Percentiles rank a stretch among this genome's conserved stretches.
phyloP scores from a whole-genome alignment of 2,113 vertebrate species.

The Geococcyx californianus region DNA sequence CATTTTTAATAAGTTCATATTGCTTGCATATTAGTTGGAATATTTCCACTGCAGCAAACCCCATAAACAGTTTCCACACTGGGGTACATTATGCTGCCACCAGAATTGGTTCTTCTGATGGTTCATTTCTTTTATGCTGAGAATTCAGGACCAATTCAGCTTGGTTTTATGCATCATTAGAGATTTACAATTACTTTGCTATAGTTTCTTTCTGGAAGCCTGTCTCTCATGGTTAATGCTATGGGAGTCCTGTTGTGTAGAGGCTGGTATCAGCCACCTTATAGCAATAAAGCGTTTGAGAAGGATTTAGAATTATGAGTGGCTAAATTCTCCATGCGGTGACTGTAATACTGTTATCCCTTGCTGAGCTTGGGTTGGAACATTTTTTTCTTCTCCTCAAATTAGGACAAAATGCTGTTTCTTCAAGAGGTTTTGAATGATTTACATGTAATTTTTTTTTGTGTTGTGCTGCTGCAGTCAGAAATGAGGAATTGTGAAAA shows the following conservation, averaged over 20 bases:
- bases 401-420: conserved; percentile 7
- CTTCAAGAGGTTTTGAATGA: conserved; percentile 30
- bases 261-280: conserved; percentile 64
- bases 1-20: conserved; percentile 33
- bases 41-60: conserved; percentile 63
- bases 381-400: neutral
- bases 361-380: conserved; percentile 59
- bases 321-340: conserved; percentile 36
- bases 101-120: conserved; percentile 67
- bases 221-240: conserved; percentile 67
- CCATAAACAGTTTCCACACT: conserved; percentile 61
- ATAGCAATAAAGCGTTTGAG: conserved; percentile 61
- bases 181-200: conserved; percentile 74
- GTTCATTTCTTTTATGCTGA: conserved; percentile 70
- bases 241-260: conserved; percentile 59
- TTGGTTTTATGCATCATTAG: conserved; percentile 74
- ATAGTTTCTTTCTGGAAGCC: conserved; percentile 68
- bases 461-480: neutral
- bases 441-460: neutral
- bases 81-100: conserved; percentile 56
- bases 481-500: conserved; percentile 36
- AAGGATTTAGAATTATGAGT: conserved; percentile 67
- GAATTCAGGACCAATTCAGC: conserved; percentile 67
- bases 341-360: conserved; percentile 58
- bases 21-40: conserved; percentile 43